Percentiles rank a stretch among this genome's conserved stretches.
Conservation (phyloP, 2,888 invertebrate genomes). For the Volucella inanis region DNA sequence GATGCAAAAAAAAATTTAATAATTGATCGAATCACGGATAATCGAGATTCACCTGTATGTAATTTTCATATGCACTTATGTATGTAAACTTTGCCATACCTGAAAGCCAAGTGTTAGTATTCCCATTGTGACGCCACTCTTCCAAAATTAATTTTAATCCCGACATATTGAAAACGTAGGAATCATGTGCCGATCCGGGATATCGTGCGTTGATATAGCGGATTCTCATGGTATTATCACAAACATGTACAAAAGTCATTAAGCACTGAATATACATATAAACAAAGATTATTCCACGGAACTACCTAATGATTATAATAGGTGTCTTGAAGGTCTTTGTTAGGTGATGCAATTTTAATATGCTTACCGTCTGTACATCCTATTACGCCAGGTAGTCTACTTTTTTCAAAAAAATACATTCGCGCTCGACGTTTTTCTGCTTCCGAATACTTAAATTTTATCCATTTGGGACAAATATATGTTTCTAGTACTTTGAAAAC, state of each 20-base stretch:
- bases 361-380: neutral
- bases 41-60: neutral
- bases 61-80: neutral
- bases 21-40: no score
- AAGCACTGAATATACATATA: neutral
- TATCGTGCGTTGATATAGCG: neutral
- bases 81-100: constrained; percentile 1
- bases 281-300: no score
- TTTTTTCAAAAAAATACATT: neutral
- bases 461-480: neutral
- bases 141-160: neutral
- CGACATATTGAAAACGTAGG: neutral
- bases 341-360: no score
- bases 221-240: neutral
- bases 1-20: no score
- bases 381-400: neutral
- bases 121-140: neutral
- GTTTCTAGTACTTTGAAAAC: neutral
- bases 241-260: neutral
- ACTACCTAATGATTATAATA: neutral
- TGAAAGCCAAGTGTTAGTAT: constrained; percentile 4
- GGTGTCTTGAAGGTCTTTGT: neutral
- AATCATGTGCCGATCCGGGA: neutral
- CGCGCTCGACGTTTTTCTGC: neutral
- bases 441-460: neutral